phyloP scores from a whole-genome alignment of 1,140 invertebrate species.

The Drosophila carrolli region DNA sequence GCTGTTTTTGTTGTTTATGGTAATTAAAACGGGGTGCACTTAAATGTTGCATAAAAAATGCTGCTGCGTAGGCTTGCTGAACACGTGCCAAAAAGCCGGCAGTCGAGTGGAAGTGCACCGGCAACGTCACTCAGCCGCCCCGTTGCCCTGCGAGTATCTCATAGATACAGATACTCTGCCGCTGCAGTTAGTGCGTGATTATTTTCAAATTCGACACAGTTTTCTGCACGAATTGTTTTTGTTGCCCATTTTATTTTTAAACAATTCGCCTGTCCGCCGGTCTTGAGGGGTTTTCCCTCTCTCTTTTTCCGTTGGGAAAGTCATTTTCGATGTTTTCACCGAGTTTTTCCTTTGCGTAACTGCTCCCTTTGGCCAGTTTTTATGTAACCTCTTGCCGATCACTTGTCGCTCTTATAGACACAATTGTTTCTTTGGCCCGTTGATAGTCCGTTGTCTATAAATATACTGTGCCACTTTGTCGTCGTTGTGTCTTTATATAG shows the following conservation, averaged over 20 bases:
- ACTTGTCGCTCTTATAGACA: slow-evolving; percentile 50
- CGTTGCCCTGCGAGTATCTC: slow-evolving; percentile 42
- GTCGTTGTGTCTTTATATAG: slow-evolving; percentile 34
- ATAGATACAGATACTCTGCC: slow-evolving; percentile 43
- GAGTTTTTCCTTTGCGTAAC: slow-evolving; percentile 77
- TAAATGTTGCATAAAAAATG: slow-evolving; percentile 81
- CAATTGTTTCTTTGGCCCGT: slow-evolving; percentile 57
- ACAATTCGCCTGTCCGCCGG: slow-evolving; percentile 45
- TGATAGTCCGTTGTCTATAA: slow-evolving; percentile 42
- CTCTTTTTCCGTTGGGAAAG: slow-evolving; percentile 51
- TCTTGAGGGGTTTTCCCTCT: slow-evolving; percentile 20
- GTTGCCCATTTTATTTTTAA: slow-evolving; percentile 73
- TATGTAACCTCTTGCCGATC: slow-evolving; percentile 40
- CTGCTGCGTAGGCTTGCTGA: slow-evolving; percentile 60
- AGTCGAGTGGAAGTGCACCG: slow-evolving; percentile 63
- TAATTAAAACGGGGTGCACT: slow-evolving; percentile 78
- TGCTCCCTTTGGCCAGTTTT: slow-evolving; percentile 53
- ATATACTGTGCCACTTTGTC: slow-evolving; percentile 70
- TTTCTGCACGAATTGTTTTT: slow-evolving; percentile 77
- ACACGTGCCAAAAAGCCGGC: slow-evolving; percentile 73
- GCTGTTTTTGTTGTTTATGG: slow-evolving; percentile 60
- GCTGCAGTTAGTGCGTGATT: slow-evolving; percentile 77
- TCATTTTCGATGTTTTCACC: slow-evolving; percentile 75
- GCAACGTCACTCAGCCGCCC: slow-evolving; percentile 68
- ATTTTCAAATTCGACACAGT: slow-evolving; percentile 83